Base-by-base conservation (phyloP, 2,113 vertebrate species). In the Cromileptes altivelis region DNA sequence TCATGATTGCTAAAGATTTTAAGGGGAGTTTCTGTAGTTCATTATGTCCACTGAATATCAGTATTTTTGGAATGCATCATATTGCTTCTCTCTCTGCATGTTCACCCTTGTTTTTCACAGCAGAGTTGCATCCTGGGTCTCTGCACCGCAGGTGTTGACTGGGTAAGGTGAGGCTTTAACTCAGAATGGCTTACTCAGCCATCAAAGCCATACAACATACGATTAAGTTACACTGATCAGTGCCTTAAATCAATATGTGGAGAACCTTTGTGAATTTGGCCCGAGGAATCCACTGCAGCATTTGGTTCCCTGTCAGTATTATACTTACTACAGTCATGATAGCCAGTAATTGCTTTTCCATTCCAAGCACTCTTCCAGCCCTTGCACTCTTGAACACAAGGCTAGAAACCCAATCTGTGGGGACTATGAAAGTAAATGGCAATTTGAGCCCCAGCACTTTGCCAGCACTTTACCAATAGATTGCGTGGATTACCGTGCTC, bases 401-500 rank as follows among this genome's bases (percentile, higher is more conserved):
- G 85, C 87, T 89, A 85, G 89, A 85, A 89, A 89, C 61, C 71
- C 78, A 89, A 89, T 91, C 91, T 89, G 81, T 49, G 6, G 79
- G 65, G 91, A 91, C 81, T 76, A 75, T 9, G 23, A 81, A 85
- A 85, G 85, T 88, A 89, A 91, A 92, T 91, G 91, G 85, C 86
- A 89, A 87, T 90, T 89, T 89, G 73, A 91, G 81, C 88, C 61
- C 64, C 58, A 85, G 75, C 85, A 89, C 80, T 89, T 92, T 89
- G 69, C 71, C 81, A 86, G 83, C 85, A 89, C 80, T 89, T 92
- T 89, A 72, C 71, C 81, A 86, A 81, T 88, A 90, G 86, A 93
- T 89, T 71, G 79, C 82, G 42, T 70, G 81, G 89, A 89, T 90
- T 90, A 88, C 90, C 76, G 70, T 81, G 79, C 78, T 88, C 81